Evolutionary conservation across 2,797 vertebrate species (phyloP).

Genomic region (Tiaroga cobitis): DNA sequence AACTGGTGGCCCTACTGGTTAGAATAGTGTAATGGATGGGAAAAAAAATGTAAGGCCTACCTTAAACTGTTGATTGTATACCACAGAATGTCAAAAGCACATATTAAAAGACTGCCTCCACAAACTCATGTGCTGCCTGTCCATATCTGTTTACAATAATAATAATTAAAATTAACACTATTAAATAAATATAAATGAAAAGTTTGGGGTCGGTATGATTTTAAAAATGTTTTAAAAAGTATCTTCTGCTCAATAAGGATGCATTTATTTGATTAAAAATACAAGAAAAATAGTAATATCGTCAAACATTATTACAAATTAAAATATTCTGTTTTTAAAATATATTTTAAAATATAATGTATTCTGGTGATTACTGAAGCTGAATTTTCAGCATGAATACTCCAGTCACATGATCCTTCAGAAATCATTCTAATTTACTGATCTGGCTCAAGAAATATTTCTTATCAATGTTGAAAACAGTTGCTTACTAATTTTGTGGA

Average conservation of each 20-base stretch:
- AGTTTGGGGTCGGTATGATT: background rate
- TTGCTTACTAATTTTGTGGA: background rate
- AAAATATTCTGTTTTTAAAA: background rate
- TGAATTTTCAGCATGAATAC: background rate
- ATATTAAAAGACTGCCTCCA: background rate
- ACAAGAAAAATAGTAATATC: background rate
- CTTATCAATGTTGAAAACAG: background rate
- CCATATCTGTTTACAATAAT: background rate
- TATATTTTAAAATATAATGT: background rate
- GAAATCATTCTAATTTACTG: background rate
- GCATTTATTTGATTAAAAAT: background rate
- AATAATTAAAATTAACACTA: background rate
- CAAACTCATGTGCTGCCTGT: background rate
- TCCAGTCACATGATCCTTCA: background rate
- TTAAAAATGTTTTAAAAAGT: background rate
- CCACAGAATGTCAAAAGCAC: background rate
- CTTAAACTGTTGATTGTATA: background rate
- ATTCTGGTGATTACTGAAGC: background rate
- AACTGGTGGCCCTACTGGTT: background rate
- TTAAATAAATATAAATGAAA: background rate
- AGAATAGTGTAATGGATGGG: background rate
- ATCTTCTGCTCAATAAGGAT: background rate
- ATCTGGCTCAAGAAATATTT: background rate
- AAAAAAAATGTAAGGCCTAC: background rate
- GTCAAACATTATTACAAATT: background rate